phyloP scores from a whole-genome alignment of 2,113 vertebrate species.

The Columba livia region DNA sequence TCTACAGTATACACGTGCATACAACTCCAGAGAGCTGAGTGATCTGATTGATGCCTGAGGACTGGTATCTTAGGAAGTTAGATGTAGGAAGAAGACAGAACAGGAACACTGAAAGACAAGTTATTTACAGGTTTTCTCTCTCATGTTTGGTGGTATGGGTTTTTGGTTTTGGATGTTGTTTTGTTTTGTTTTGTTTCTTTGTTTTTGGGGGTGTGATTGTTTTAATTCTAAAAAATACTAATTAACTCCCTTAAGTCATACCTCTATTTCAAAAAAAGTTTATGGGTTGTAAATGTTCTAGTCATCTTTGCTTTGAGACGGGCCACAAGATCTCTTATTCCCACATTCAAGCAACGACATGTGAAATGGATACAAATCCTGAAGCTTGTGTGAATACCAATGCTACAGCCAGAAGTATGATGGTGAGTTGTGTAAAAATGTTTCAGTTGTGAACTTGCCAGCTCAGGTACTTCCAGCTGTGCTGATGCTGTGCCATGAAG shows the following conservation, averaged over 20 bases:
- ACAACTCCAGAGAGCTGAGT: background rate
- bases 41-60: background rate
- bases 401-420: background rate
- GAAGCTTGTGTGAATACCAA: background rate
- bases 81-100: background rate
- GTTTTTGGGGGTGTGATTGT: background rate
- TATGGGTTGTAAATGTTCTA: background rate
- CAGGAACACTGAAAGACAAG: background rate
- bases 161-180: too few species aligned
- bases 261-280: background rate
- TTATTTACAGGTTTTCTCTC: background rate
- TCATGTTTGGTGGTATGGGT: too few species aligned
- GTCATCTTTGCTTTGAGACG: background rate
- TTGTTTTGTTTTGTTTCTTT: background rate
- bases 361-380: background rate
- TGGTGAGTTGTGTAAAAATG: background rate
- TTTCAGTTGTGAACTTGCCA: background rate
- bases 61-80: background rate
- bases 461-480: background rate
- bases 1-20: slow-evolving; percentile 8
- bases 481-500: background rate
- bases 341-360: background rate
- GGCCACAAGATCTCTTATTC: background rate
- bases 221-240: background rate
- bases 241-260: background rate